phyloP scores from a whole-genome alignment of 1,140 invertebrate species.

The Aradophagus sp. region DNA sequence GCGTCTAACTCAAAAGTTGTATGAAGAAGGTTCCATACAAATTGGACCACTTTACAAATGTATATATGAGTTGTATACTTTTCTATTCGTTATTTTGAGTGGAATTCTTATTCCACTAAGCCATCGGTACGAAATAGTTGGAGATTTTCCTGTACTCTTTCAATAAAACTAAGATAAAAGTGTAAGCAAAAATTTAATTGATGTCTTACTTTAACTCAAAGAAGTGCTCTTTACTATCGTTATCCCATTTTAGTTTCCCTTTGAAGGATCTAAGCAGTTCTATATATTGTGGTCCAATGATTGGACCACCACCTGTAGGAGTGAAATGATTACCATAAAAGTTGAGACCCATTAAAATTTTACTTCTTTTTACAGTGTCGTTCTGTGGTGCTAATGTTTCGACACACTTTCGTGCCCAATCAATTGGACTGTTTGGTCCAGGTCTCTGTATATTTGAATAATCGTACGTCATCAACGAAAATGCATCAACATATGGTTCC shows the following conservation, averaged over 20 bases:
- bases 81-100: neutral
- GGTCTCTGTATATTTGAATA: constrained; percentile 88
- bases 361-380: constrained; percentile 78
- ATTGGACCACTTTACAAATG: too few relatives aligned
- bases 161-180: too few relatives aligned
- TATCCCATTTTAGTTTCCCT: constrained; percentile 85
- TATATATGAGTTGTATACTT: too few relatives aligned
- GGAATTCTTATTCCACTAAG: neutral
- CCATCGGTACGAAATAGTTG: too few relatives aligned
- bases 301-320: constrained; percentile 83
- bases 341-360: constrained; percentile 93
- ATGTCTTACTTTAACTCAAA: constrained; percentile 86
- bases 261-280: constrained; percentile 81
- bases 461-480: constrained; percentile 97
- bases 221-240: constrained; percentile 87
- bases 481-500: constrained; percentile 84
- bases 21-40: too few relatives aligned
- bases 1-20: too few relatives aligned
- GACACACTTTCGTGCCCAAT: constrained; percentile 88
- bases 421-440: constrained; percentile 90
- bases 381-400: constrained; percentile 81
- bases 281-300: constrained; percentile 86
- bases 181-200: neutral
- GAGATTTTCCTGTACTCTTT: too few relatives aligned
- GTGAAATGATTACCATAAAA: constrained; percentile 95